phyloP scores from a whole-genome alignment of 2,113 vertebrate species.

The Galbula dea region DNA sequence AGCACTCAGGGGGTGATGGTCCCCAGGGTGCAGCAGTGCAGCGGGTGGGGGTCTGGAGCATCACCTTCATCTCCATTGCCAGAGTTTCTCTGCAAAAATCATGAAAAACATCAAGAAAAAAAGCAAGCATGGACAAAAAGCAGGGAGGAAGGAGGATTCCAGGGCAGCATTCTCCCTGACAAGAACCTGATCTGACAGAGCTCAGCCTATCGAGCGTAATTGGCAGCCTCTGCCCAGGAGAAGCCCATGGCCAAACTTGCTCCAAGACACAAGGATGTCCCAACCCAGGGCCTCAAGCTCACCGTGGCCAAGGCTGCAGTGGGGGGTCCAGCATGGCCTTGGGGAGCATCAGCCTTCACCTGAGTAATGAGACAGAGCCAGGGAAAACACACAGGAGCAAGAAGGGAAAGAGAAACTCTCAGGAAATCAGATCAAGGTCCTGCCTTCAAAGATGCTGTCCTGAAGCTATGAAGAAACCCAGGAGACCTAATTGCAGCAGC shows the following conservation, averaged over 20 bases:
- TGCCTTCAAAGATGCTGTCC: slow-evolving; percentile 29
- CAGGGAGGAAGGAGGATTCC: not conserved
- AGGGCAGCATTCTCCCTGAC: not conserved
- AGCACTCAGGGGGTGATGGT: not conserved
- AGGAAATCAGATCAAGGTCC: slow-evolving; percentile 54
- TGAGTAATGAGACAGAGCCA: slow-evolving; percentile 51
- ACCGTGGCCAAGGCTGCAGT: not conserved
- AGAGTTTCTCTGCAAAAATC: not conserved
- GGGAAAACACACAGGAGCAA: not conserved
- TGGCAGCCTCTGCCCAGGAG: slow-evolving; percentile 33
- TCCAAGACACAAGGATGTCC: not conserved
- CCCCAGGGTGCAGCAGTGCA: not conserved
- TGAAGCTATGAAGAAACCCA: slow-evolving; percentile 28
- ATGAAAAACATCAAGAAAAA: not conserved
- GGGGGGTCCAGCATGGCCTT: not conserved
- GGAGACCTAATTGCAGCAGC: not conserved
- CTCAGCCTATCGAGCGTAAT: slow-evolving; percentile 7
- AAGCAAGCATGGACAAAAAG: not conserved
- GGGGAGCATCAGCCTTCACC: slow-evolving; percentile 37
- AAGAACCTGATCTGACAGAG: slow-evolving; percentile 54
- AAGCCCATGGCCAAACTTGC: not conserved
- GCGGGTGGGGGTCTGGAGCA: not conserved
- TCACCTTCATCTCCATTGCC: not conserved
- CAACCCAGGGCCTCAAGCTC: not conserved
- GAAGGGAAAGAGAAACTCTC: slow-evolving; percentile 27